Evolutionary conservation across 1,140 invertebrate genomes (phyloP), one percentile per base, ranked within the genome.

Genomic region (Oryctes rhinoceros): DNA sequence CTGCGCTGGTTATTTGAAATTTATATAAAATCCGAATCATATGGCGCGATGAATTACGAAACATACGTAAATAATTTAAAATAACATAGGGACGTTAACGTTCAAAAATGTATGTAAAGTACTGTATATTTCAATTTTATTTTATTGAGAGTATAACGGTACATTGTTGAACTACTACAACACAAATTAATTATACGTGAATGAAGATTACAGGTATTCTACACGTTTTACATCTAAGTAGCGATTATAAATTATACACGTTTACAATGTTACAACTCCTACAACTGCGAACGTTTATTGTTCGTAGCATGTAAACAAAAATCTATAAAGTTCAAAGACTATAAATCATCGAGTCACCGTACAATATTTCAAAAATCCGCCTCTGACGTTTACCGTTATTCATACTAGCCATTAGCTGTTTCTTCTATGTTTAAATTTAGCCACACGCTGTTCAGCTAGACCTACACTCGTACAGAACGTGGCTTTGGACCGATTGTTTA

Each of bases 291-390:
- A 59, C 18, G 15, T 59, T 6, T 18, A 59, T 59, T 59, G 53
- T 59, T 59, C 15, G 53, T 59, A 59, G 9, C 39, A 44, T 10
- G 39, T 44, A 44, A 44, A 44, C 39, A 44, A 44, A 44, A 59
- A 59, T 18, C 15, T 59, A n/a, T 59, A 59, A 59, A 59, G 10
- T 59, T 18, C 18, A 59, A 59, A n/a, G 18, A 18, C 53, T 15
- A 59, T 59, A 59, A 59, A 59, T 59, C 53, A 59, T 6, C 53
- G 53, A 18, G 18, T 59, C 13, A 59, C 18, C 18, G 18, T n/a
- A 59, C 18, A 59, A 59, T 59, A 59, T 59, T n/a, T 59, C 6
- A n/a, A 59, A 59, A 59, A 59, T 18, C 53, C 15, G 53, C 53
- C 15, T 59, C 53, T 18, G 18, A 59, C 53, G n/a, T n/a, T 59